phyloP scores from a whole-genome alignment of 2,797 vertebrate species.

The Chloroceryle amazona region DNA sequence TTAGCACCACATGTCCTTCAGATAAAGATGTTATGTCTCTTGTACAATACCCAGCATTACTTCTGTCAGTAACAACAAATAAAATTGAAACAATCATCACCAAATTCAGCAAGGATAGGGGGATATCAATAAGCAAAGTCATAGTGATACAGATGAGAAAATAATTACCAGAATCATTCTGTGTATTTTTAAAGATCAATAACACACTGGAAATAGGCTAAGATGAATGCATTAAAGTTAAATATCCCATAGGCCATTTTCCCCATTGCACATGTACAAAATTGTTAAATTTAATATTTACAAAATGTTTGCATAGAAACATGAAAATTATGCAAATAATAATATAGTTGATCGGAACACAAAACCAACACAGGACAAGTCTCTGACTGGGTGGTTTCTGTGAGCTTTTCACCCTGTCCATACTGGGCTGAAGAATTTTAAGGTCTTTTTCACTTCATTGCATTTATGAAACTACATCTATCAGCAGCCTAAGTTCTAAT shows the following conservation, averaged over 20 bases:
- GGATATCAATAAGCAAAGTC: not conserved
- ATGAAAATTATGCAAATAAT: not conserved
- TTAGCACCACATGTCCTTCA: not conserved
- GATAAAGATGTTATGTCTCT: not conserved
- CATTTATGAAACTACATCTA: not conserved
- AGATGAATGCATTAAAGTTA: not conserved
- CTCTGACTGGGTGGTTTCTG: not conserved
- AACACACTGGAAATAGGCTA: not conserved
- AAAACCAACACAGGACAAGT: not conserved
- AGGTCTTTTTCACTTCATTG: not conserved
- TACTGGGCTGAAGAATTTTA: not conserved
- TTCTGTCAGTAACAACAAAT: not conserved
- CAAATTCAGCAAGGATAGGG: not conserved
- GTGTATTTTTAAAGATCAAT: conserved; percentile 3
- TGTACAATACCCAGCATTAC: not conserved
- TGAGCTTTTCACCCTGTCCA: not conserved
- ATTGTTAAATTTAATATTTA: not conserved
- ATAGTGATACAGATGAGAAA: not conserved
- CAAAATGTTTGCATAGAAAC: not conserved
- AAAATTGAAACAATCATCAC: not conserved
- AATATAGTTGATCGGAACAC: not conserved
- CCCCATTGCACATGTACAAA: not conserved
- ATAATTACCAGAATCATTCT: not conserved
- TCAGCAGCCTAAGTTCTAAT: not conserved
- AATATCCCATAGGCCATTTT: conserved; percentile 11